phyloP scores from a whole-genome alignment of 2,113 vertebrate species.

The Speoplatyrhinus poulsoni region DNA sequence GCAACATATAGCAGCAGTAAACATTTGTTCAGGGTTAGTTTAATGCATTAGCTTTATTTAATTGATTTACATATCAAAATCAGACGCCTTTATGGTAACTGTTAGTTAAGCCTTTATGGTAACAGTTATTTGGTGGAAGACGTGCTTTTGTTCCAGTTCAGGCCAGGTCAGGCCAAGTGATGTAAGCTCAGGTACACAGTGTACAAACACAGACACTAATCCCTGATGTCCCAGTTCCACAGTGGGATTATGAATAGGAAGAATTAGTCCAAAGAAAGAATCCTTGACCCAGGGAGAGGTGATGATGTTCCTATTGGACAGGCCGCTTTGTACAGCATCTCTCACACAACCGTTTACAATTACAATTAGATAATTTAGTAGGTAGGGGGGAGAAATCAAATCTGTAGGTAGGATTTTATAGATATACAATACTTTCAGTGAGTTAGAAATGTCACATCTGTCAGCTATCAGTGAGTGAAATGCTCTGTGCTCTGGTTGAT shows the following conservation, averaged over 20 bases:
- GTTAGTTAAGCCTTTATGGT: background rate
- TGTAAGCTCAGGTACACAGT: slow-evolving; percentile 18
- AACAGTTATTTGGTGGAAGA: background rate
- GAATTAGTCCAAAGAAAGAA: slow-evolving; percentile 22
- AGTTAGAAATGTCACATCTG: too few species aligned
- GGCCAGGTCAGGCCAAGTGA: slow-evolving; percentile 9
- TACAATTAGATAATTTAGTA: too few species aligned
- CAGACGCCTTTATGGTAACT: background rate
- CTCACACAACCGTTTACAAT: too few species aligned
- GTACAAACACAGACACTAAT: slow-evolving; percentile 56
- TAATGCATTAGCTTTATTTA: too few species aligned
- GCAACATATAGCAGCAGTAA: too few species aligned
- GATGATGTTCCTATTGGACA: too few species aligned
- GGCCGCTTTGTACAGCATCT: background rate
- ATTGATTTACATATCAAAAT: background rate
- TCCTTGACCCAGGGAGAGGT: slow-evolving; percentile 25
- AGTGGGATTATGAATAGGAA: slow-evolving; percentile 50
- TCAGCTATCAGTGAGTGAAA: too few species aligned
- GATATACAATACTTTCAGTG: too few species aligned
- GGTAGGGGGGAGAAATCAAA: too few species aligned
- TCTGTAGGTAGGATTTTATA: too few species aligned
- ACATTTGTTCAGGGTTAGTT: too few species aligned
- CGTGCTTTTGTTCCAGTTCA: slow-evolving; percentile 15
- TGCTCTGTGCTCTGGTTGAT: too few species aligned
- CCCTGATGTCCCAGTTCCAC: slow-evolving; percentile 64